phyloP scores from a whole-genome alignment of 2,888 invertebrate species.

The Andrena flavipes region DNA sequence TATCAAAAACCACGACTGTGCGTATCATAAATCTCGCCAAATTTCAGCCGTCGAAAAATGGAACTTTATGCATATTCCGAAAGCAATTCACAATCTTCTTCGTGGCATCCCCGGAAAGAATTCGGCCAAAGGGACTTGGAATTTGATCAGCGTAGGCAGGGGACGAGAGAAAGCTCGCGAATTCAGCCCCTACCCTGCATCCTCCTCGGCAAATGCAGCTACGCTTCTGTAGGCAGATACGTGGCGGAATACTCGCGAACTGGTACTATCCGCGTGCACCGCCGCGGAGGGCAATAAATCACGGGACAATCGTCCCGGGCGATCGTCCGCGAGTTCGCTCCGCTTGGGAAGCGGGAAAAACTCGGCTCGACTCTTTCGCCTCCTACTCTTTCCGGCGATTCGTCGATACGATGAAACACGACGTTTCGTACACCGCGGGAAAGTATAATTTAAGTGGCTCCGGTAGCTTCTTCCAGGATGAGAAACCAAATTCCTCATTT shows the following conservation, averaged over 20 bases:
- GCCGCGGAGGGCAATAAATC: slow-evolving; percentile 66
- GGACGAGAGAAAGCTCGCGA: slow-evolving; percentile 33
- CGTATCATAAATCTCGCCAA: no score
- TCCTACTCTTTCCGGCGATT: slow-evolving; percentile 20
- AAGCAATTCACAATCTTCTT: no score
- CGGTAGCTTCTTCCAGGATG: not conserved
- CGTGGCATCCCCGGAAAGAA: no score
- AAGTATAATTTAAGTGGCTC: slow-evolving; percentile 1
- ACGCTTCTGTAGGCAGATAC: slow-evolving; percentile 44
- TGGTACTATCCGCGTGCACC: slow-evolving; percentile 45
- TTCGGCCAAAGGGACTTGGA: not conserved
- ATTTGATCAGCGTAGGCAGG: slow-evolving; percentile 8
- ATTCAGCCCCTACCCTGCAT: slow-evolving; percentile 14
- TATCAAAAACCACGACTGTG: no score
- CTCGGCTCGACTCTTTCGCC: slow-evolving; percentile 17
- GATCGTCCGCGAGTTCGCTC: slow-evolving; percentile 62
- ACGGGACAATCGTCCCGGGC: slow-evolving; percentile 66
- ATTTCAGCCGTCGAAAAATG: no score
- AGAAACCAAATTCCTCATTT: not conserved
- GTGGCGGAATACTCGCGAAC: slow-evolving; percentile 43
- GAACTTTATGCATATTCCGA: no score
- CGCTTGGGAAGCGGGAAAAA: slow-evolving; percentile 32
- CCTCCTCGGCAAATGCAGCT: slow-evolving; percentile 14
- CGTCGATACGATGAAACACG: slow-evolving; percentile 27
- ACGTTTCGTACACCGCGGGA: slow-evolving; percentile 9